A percentile compares a stretch with the other conserved stretches of the same genome.
These are phyloP conservation scores for Lasioglossum calceatum DNA, from an alignment of 2,888 invertebrate species.

Conservation along the genomic window DNA sequence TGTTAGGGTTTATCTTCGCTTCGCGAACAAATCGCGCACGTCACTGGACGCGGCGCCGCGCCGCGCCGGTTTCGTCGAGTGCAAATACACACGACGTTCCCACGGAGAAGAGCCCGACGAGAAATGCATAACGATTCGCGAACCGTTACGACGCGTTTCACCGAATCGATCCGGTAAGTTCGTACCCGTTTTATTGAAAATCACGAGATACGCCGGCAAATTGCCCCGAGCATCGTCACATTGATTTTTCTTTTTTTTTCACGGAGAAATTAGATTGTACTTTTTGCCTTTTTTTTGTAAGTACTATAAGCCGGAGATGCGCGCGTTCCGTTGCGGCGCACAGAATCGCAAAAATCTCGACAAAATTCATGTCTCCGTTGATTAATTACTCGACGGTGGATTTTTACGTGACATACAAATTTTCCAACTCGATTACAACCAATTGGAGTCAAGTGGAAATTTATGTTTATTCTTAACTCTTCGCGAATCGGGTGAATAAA, in stretches of 20 bases:
- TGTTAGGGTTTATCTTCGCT: constrained; percentile 59
- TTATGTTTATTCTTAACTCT: no score
- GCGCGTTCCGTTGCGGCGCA: not conserved
- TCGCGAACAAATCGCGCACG: constrained; percentile 13
- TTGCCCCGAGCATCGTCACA: not conserved
- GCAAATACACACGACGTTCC: constrained; percentile 5
- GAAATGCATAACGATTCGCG: not conserved
- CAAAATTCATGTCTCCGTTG: not conserved
- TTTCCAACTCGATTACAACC: not conserved
- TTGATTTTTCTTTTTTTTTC: not conserved
- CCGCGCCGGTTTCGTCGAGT: not conserved
- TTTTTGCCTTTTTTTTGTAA: not conserved
- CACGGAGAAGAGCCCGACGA: not conserved
- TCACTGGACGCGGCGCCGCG: not conserved
- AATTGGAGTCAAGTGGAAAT: no score
- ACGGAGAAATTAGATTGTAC: not conserved
- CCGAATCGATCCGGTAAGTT: not conserved
- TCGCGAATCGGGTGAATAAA: no score
- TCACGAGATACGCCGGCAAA: not conserved
- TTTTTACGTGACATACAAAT: not conserved
- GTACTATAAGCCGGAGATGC: not conserved
- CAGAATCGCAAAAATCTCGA: not conserved
- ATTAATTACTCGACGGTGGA: not conserved
- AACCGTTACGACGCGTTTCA: not conserved
- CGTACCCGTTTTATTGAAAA: not conserved